Conservation (phyloP, 2,888 invertebrate species). For the Thecophora atra region DNA sequence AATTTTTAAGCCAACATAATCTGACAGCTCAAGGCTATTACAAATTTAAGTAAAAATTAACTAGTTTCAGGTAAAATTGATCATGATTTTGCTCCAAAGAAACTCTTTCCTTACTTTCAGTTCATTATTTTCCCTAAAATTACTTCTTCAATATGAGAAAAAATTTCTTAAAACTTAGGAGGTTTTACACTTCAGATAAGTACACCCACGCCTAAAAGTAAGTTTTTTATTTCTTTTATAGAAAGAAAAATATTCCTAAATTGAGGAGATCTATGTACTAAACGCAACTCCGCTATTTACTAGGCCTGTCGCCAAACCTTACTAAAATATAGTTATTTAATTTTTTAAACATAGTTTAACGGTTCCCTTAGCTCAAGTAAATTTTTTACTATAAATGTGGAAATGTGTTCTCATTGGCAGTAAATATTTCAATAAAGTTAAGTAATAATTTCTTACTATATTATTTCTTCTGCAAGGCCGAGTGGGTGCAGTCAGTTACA, state of each 20-base stretch:
- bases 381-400: background rate
- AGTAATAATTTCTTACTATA: background rate
- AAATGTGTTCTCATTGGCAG: background rate
- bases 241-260: too few relatives aligned
- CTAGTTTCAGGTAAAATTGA: too few relatives aligned
- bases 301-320: background rate
- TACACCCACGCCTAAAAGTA: background rate
- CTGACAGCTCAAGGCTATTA: too few relatives aligned
- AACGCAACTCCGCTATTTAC: background rate
- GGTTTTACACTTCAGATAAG: background rate
- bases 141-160: background rate
- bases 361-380: too few relatives aligned
- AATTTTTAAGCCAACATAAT: too few relatives aligned
- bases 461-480: too few relatives aligned
- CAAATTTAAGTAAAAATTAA: too few relatives aligned
- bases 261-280: background rate
- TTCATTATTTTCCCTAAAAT: constrained; percentile 6
- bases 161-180: background rate
- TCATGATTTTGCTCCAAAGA: background rate
- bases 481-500: too few relatives aligned
- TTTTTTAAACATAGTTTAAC: too few relatives aligned
- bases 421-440: background rate
- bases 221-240: background rate
- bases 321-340: background rate
- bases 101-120: constrained; percentile 6